A percentile compares a stretch with the other conserved stretches of the same genome.
phyloP scores from a whole-genome alignment of 2,113 vertebrate species.

The Nymphicus hollandicus region DNA sequence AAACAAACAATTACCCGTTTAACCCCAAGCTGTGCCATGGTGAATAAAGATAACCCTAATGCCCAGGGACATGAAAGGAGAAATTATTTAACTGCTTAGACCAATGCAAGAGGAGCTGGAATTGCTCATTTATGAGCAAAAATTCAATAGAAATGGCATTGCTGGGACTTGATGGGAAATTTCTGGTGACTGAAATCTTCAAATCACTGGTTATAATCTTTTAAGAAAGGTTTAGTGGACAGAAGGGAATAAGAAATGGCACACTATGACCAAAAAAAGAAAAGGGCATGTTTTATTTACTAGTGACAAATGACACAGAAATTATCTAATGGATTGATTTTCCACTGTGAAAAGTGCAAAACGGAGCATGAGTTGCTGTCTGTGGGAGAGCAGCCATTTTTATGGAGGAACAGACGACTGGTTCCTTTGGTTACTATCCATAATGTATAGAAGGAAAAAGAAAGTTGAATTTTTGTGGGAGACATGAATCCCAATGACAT shows the following conservation, averaged over 20 bases:
- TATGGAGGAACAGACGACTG: not conserved
- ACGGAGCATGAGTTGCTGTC: not conserved
- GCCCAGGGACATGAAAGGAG: not conserved
- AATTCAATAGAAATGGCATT: not conserved
- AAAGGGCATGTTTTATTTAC: not conserved
- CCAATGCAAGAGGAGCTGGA: not conserved
- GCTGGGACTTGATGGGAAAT: not conserved
- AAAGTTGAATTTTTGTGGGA: not conserved
- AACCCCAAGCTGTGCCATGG: rapidly evolving
- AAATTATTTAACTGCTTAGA: not conserved
- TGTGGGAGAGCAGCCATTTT: not conserved
- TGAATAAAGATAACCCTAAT: not conserved
- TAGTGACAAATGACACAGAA: not conserved
- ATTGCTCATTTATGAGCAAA: not conserved
- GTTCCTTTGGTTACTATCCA: not conserved
- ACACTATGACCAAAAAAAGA: not conserved
- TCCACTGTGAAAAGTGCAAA: not conserved
- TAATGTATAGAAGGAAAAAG: not conserved
- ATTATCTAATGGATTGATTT: not conserved
- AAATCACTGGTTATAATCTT: not conserved
- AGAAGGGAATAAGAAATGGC: not conserved
- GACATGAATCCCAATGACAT: not conserved
- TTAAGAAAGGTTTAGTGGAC: not conserved
- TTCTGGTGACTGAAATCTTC: not conserved
- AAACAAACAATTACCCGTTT: not conserved